Evolutionary conservation across 37 sponge, comb jelly and placozoan species (phyloP).

Genomic region (Ianthella basta): DNA sequence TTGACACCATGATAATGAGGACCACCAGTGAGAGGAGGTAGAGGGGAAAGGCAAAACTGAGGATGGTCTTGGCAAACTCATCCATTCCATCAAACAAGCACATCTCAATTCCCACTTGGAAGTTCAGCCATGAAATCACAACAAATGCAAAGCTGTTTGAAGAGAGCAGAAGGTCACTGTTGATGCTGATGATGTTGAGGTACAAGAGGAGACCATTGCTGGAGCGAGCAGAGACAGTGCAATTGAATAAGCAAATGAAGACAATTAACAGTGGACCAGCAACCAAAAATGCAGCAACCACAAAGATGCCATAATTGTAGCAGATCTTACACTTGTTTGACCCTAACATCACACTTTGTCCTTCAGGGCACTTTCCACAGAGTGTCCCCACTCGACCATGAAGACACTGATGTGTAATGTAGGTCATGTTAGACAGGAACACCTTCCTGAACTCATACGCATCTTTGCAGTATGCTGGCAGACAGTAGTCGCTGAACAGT

Average conservation of each 20-base stretch:
- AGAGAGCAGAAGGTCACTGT: conserved; percentile 1
- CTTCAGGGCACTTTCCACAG: conserved; percentile 41
- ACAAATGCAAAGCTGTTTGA: not conserved
- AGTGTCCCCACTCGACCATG: conserved; percentile 39
- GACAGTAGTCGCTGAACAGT: too few species aligned
- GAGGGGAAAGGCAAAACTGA: conserved; percentile 47
- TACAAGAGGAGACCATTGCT: conserved; percentile 58
- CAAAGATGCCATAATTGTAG: not conserved
- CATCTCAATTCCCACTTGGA: conserved; percentile 42
- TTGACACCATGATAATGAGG: conserved; percentile 1
- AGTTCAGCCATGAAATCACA: conserved; percentile 40
- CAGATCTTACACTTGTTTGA: conserved; percentile 33
- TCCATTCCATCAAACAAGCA: conserved; percentile 51
- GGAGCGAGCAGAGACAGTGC: conserved; percentile 39
- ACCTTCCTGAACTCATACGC: too few species aligned
- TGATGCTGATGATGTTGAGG: conserved; percentile 44
- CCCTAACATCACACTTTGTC: conserved; percentile 39
- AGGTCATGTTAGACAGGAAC: too few species aligned
- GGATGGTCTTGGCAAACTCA: conserved; percentile 33
- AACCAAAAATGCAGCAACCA: conserved; percentile 20
- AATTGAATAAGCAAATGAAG: conserved; percentile 15
- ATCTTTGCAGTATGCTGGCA: too few species aligned
- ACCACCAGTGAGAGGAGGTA: conserved; percentile 35
- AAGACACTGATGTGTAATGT: conserved; percentile 22
- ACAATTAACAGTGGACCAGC: conserved; percentile 32